Base-by-base conservation (phyloP, 2,888 invertebrate species). In the Cepaea hortensis region DNA sequence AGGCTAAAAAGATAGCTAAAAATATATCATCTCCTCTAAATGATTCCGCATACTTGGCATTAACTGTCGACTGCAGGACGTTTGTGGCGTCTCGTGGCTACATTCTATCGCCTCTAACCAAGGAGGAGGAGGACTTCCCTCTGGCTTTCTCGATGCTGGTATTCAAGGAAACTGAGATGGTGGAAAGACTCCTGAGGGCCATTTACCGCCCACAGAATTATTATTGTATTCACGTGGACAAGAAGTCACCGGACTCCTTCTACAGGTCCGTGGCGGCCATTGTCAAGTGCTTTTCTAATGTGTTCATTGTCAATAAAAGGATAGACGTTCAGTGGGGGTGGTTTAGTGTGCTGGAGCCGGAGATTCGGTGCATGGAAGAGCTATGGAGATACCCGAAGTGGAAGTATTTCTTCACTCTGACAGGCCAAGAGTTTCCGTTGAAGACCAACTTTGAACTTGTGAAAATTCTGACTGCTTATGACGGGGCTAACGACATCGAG, bases 371-470 rank as follows among this genome's bases (percentile, higher is more conserved):
- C n/a, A 85, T 81, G 85, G 62, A 85, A 62, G 81, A 81, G 15
- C 65, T 85, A 15, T 85, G 85, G 85, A 72, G 75, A 48, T 81
- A 55, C 9, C 81, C 55, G 11, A 85, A 80, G 9, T 85, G 85
- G 85, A 85, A 85, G 55, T 85, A 85, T 55, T 92, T 94, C 84
- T 91, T 94, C 55, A 94, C 93, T 84, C 86, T 93, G 65, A 93
- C 93, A 0, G 93, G 92, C 3, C 93, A 93, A 84, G 93, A 93
- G 88, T 92, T 93, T 87, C 94, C 94, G 0, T 86, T 93, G 46
- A 92, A 92, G 85, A 93, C 93, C 4, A 94, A 94, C 85, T 88
- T 85, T 11, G 92, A 94, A 81, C 87, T 94, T 7, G 94, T 93
- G 15, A 86, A 89, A 7, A 93, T 93, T 50, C 87, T 94, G 2